A percentile compares a stretch with the other conserved stretches of the same genome.
These are phyloP conservation scores for Drosophila anomelani DNA, from an alignment of 2,888 invertebrate species.

Conservation along the genomic window DNA sequence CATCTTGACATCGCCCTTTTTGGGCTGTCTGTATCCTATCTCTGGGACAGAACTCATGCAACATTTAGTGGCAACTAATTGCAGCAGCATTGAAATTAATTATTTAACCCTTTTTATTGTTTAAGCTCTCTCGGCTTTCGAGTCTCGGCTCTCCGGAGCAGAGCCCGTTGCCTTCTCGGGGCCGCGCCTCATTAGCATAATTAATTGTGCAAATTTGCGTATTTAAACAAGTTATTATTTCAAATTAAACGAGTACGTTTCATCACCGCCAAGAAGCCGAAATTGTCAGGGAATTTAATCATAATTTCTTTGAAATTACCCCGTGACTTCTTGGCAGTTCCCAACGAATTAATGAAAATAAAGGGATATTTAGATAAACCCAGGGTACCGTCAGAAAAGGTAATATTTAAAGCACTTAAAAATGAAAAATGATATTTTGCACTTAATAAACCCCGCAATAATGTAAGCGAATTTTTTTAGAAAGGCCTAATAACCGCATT, in stretches of 20 bases:
- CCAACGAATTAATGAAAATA: neutral
- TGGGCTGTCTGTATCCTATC: conserved; percentile 31
- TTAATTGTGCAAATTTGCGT: conserved; percentile 81
- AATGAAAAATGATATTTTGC: neutral
- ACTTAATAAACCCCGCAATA: too few relatives aligned
- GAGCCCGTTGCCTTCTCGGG: conserved; percentile 61
- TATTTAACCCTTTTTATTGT: conserved; percentile 82
- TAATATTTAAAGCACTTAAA: neutral
- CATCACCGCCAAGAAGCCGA: conserved; percentile 34
- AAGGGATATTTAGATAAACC: neutral
- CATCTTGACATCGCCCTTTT: conserved; percentile 27
- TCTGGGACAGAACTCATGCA: conserved; percentile 71
- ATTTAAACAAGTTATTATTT: conserved; percentile 81
- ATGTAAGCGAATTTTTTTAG: neutral
- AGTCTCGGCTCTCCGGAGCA: conserved; percentile 17
- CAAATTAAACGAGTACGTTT: conserved; percentile 69
- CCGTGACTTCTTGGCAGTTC: neutral
- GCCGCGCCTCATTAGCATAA: conserved; percentile 79
- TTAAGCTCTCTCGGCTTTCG: conserved; percentile 60
- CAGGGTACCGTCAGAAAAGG: neutral
- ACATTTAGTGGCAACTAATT: conserved; percentile 81
- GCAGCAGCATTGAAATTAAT: conserved; percentile 81
- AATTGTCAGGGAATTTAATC: conserved; percentile 11
- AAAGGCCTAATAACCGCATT: neutral
- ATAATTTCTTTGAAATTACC: conserved; percentile 9